These are phyloP conservation scores for Eurytemora carolleeae DNA, from an alignment of 1,140 invertebrate species.

Conservation along the genomic window DNA sequence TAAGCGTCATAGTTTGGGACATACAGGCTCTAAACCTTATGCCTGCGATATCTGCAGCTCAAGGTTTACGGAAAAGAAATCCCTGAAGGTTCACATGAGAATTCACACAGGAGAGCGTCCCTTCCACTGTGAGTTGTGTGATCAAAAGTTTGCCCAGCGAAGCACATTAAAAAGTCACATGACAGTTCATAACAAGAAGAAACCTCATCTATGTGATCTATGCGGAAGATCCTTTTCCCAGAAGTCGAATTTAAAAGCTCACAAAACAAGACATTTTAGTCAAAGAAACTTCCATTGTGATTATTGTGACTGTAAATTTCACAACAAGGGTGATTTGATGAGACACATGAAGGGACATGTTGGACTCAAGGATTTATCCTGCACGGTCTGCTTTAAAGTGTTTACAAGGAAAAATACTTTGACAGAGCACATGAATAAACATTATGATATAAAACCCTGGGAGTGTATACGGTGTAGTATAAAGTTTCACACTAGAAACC, in stretches of 20 bases:
- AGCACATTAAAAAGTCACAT: too few species aligned
- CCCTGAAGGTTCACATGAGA: too few species aligned
- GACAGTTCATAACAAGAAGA: too few species aligned
- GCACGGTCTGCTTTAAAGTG: not conserved
- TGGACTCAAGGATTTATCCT: not conserved
- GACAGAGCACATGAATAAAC: not conserved
- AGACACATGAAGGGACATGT: not conserved
- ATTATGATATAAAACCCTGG: not conserved
- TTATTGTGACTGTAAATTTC: not conserved
- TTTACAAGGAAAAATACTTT: not conserved
- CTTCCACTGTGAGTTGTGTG: too few species aligned
- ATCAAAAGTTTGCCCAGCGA: too few species aligned
- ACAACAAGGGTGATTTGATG: not conserved
- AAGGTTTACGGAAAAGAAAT: too few species aligned
- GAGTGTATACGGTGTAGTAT: too few species aligned
- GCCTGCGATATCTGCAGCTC: not conserved
- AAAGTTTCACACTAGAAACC: too few species aligned
- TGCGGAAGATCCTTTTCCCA: not conserved
- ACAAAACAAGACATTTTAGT: not conserved
- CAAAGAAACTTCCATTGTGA: too few species aligned
- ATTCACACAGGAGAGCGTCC: too few species aligned
- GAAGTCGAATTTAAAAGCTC: not conserved
- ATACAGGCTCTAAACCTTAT: not conserved
- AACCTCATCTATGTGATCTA: not conserved
- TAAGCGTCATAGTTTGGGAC: not conserved